Conservation (phyloP, 2,888 invertebrate species). For the Kuschelorhynchus macadamiae region DNA sequence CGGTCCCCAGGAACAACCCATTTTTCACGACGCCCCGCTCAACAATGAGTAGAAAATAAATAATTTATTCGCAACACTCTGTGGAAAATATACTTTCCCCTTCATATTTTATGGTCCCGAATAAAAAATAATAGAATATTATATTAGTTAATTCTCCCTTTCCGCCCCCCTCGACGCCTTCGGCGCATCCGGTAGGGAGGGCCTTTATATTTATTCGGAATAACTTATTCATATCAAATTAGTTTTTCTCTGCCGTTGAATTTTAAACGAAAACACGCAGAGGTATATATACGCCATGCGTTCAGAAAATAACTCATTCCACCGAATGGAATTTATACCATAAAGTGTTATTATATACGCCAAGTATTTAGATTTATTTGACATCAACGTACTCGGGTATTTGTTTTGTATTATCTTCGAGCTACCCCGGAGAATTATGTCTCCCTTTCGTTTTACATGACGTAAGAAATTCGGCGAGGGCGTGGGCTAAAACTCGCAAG, state of each 20-base stretch:
- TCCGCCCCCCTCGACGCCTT: conserved; percentile 27
- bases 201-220: conserved; percentile 67
- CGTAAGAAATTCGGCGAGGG: background rate
- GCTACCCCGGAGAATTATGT: conserved; percentile 27
- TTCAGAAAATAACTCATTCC: conserved; percentile 34
- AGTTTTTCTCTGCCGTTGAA: conserved; percentile 58
- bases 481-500: too few species aligned
- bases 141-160: conserved; percentile 66
- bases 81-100: conserved; percentile 66
- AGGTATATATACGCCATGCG: conserved; percentile 23
- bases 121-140: conserved; percentile 70
- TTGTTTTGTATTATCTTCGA: conserved; percentile 36
- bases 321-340: conserved; percentile 32
- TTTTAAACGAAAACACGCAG: conserved; percentile 37
- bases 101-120: conserved; percentile 57
- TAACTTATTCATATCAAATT: conserved; percentile 70
- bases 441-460: conserved; percentile 19
- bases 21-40: conserved; percentile 49
- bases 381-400: conserved; percentile 30
- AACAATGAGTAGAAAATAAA: conserved; percentile 67
- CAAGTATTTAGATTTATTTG: conserved; percentile 42
- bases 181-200: background rate
- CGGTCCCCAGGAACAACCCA: conserved; percentile 29
- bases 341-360: conserved; percentile 45
- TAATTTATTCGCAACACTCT: conserved; percentile 63